Evolutionary conservation across 2,888 invertebrate species (phyloP).

Genomic region (Chaitophorus viminalis): DNA sequence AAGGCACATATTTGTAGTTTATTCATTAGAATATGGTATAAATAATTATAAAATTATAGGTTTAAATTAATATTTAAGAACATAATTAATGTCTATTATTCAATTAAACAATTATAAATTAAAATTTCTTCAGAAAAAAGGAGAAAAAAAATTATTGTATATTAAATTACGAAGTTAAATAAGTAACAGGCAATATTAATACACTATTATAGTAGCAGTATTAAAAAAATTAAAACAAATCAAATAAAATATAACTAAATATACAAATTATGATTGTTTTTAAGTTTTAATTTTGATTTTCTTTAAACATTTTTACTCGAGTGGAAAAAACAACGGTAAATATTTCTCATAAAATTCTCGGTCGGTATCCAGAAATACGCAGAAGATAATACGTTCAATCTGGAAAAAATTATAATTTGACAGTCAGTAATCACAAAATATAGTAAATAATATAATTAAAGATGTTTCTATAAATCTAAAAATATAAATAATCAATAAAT

Average conservation of each 20-base stretch:
- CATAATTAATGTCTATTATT: not conserved
- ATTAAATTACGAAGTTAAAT: not conserved
- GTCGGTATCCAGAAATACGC: constrained; percentile 80
- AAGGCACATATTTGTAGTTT: too few species aligned
- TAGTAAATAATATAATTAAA: too few species aligned
- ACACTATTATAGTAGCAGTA: not conserved
- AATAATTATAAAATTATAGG: too few species aligned
- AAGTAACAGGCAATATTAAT: not conserved
- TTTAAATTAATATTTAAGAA: too few species aligned
- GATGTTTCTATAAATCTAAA: too few species aligned
- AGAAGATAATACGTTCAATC: constrained; percentile 82
- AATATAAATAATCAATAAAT: too few species aligned
- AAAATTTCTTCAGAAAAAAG: not conserved
- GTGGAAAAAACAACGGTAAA: constrained; percentile 79
- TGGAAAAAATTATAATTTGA: constrained; percentile 66
- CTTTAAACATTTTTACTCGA: constrained; percentile 66
- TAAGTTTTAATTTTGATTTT: not conserved
- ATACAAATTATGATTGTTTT: not conserved
- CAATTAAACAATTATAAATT: not conserved
- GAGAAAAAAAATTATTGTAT: not conserved
- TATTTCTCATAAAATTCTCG: constrained; percentile 77
- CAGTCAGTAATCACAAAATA: not conserved
- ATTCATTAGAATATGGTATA: too few species aligned
- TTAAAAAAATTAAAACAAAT: not conserved
- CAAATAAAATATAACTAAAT: not conserved